Evolutionary conservation across 2,888 invertebrate species (phyloP).

Genomic region (Lottia scabra): DNA sequence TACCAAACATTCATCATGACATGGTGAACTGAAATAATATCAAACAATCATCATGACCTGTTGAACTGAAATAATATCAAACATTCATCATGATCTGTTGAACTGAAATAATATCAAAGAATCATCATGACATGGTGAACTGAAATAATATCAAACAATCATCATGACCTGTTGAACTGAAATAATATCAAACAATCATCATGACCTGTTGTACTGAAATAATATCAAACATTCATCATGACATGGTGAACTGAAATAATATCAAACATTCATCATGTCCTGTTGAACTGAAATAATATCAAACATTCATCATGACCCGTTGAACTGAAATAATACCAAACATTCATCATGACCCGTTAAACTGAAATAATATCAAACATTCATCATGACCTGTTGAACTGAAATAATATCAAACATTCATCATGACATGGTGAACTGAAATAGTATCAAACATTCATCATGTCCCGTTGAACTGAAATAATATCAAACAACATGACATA

Average conservation of each 20-base stretch:
- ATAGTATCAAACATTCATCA: too few species aligned
- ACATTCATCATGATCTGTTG: slow-evolving; percentile 67
- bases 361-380: slow-evolving; percentile 42
- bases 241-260: slow-evolving; percentile 36
- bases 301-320: background rate
- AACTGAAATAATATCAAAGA: slow-evolving; percentile 43
- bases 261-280: slow-evolving; percentile 67
- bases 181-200: slow-evolving; percentile 57
- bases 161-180: too few species aligned
- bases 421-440: slow-evolving; percentile 38
- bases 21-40: slow-evolving; percentile 67
- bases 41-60: slow-evolving; percentile 62
- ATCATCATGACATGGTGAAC: background rate
- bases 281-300: slow-evolving; percentile 55
- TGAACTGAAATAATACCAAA: background rate
- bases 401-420: slow-evolving; percentile 67
- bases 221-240: slow-evolving; percentile 67
- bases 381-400: slow-evolving; percentile 68
- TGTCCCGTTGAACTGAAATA: too few species aligned
- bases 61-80: slow-evolving; percentile 53
- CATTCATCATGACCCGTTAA: background rate
- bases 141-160: background rate
- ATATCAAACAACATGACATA: too few species aligned
- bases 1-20: slow-evolving; percentile 66
- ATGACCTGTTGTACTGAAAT: slow-evolving; percentile 68